Evolutionary conservation across 2,113 vertebrate species (phyloP).

Genomic region (Tetrao urogallus): DNA sequence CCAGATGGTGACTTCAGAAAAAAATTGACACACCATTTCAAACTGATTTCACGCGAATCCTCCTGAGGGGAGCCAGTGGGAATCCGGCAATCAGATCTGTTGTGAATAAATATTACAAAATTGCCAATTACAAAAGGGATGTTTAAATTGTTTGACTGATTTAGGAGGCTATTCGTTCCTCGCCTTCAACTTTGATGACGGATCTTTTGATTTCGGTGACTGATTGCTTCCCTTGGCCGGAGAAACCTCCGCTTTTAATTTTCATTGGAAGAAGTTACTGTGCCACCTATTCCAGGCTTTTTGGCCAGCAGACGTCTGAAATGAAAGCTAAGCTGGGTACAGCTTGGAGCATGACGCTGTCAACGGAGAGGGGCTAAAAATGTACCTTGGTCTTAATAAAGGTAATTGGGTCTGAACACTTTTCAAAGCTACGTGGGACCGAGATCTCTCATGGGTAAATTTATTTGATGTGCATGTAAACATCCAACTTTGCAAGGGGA

Average conservation of each 20-base stretch:
- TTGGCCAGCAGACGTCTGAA: constrained; percentile 22
- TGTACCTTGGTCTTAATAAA: constrained; percentile 15
- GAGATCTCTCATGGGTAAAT: constrained; percentile 5
- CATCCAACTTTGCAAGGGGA: neutral
- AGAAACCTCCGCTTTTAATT: constrained; percentile 24
- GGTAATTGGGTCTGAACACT: neutral
- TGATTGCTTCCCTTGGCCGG: constrained; percentile 28
- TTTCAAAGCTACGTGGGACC: constrained; percentile 22
- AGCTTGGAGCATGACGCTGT: constrained; percentile 42
- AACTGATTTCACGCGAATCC: constrained; percentile 97
- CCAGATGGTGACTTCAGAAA: constrained; percentile 98
- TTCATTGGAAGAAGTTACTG: neutral
- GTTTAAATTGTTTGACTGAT: constrained; percentile 93
- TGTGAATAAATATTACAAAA: constrained; percentile 99
- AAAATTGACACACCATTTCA: constrained; percentile 97
- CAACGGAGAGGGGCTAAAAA: constrained; percentile 48
- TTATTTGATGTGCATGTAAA: constrained; percentile 28
- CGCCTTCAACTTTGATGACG: constrained; percentile 31
- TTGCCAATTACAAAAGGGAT: constrained; percentile 97
- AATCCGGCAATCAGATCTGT: constrained; percentile 91
- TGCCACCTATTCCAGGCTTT: constrained; percentile 16
- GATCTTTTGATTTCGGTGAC: constrained; percentile 56
- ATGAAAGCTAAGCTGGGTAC: constrained; percentile 61
- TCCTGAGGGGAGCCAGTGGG: constrained; percentile 86
- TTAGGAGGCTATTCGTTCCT: constrained; percentile 61